Percentiles rank a stretch among this genome's conserved stretches.
Conservation (phyloP, 2,888 invertebrate genomes). For the Philereme vetulata region DNA sequence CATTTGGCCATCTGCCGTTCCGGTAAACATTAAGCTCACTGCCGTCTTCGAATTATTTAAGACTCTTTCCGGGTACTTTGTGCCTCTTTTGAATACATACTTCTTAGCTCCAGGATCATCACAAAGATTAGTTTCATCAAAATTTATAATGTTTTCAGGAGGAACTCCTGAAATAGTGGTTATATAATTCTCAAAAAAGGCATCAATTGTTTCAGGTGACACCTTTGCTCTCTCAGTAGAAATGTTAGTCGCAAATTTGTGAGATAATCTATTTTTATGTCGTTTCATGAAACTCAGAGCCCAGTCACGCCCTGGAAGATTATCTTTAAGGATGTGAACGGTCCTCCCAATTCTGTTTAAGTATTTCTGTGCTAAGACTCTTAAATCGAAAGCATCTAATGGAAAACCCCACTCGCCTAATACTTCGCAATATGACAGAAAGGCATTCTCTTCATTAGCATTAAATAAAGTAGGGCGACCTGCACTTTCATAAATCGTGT, state of each 20-base stretch:
- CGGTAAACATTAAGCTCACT: conserved; percentile 54
- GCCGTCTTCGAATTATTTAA: conserved; percentile 47
- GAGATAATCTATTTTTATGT: background rate
- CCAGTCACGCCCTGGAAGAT: conserved; percentile 35
- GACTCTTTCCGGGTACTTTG: conserved; percentile 52
- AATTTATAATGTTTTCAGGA: background rate
- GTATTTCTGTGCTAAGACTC: conserved; percentile 29
- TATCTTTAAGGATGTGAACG: conserved; percentile 28
- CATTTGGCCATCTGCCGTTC: conserved; percentile 41
- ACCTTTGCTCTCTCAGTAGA: background rate
- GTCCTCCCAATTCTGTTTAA: conserved; percentile 33
- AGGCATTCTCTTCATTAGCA: no score
- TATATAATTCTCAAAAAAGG: background rate
- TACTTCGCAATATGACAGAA: no score
- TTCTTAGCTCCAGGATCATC: conserved; percentile 15
- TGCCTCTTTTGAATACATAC: conserved; percentile 34
- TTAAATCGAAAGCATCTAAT: no score
- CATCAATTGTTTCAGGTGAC: background rate
- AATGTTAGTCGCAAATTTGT: background rate
- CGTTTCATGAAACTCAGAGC: conserved; percentile 20
- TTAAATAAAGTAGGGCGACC: no score
- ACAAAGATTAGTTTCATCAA: conserved; percentile 2
- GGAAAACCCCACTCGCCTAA: no score
- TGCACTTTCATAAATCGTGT: no score
- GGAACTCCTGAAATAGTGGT: background rate